These are phyloP conservation scores for Euglossa dilemma DNA, from an alignment of 1,140 invertebrate species.

Conservation along the genomic window DNA sequence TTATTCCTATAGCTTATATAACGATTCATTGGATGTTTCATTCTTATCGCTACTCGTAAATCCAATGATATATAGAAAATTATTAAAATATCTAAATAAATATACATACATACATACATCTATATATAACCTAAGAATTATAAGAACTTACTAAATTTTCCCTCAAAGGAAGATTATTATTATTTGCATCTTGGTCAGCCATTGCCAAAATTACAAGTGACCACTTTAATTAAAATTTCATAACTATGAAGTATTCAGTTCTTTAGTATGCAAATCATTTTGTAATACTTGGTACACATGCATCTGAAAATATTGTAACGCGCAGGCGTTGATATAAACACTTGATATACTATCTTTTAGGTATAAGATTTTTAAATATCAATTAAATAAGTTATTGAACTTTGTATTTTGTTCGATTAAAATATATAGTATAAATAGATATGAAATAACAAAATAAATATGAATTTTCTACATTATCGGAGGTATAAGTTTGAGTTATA, in stretches of 20 bases:
- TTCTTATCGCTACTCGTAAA: neutral
- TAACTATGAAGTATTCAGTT: conserved; percentile 18
- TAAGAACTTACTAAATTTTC: conserved; percentile 73
- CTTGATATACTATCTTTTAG: conserved; percentile 6
- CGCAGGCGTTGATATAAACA: conserved; percentile 46
- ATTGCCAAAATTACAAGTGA: conserved; percentile 48
- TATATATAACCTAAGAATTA: conserved; percentile 15
- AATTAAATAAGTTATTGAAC: neutral
- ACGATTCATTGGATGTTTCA: neutral
- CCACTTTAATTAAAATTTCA: conserved; percentile 16
- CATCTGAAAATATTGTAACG: conserved; percentile 15
- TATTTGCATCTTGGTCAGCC: conserved; percentile 68
- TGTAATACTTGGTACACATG: conserved; percentile 31
- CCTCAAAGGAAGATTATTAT: conserved; percentile 63
- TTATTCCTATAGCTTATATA: neutral
- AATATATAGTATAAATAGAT: neutral
- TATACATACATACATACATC: conserved; percentile 27
- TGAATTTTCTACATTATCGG: neutral
- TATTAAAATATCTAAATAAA: conserved; percentile 14
- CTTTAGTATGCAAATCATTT: conserved; percentile 54
- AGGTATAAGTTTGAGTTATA: neutral
- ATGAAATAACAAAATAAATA: neutral
- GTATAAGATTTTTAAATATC: neutral
- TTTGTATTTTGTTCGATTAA: conserved; percentile 27
- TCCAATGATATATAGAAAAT: neutral